These are phyloP conservation scores for Pollimyrus isidori DNA, from an alignment of 2,113 vertebrate species.

Conservation along the genomic window DNA sequence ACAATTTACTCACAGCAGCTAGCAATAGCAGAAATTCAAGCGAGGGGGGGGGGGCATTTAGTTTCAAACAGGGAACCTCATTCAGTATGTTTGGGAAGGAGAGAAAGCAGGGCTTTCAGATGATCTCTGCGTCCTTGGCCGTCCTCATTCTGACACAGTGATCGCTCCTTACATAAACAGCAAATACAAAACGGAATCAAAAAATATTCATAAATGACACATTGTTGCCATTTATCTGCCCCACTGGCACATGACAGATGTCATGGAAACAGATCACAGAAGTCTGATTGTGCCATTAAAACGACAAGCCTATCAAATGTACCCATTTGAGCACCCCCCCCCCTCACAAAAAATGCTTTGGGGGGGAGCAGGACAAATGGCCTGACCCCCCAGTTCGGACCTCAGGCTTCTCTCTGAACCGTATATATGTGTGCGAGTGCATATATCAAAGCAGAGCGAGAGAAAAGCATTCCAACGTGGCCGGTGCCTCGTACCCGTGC, in stretches of 20 bases:
- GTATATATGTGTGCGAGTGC: neutral
- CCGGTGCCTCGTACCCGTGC: neutral
- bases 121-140: neutral
- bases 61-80: neutral
- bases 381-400: neutral
- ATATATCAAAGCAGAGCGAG: neutral
- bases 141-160: no score
- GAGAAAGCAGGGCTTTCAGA: neutral
- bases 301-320: neutral
- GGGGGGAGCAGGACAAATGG: neutral
- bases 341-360: neutral
- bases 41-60: neutral
- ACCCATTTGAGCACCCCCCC: neutral
- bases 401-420: neutral
- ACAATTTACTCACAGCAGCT: neutral
- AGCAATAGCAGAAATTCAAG: neutral
- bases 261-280: neutral
- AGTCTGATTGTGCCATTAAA: neutral
- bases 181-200: neutral
- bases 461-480: neutral
- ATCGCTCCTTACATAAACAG: neutral
- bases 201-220: neutral
- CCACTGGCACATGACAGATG: neutral
- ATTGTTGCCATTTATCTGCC: slow-evolving; percentile 9
- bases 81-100: neutral